phyloP scores from a whole-genome alignment of 1,140 invertebrate genomes.

The Coboldia fuscipes region DNA sequence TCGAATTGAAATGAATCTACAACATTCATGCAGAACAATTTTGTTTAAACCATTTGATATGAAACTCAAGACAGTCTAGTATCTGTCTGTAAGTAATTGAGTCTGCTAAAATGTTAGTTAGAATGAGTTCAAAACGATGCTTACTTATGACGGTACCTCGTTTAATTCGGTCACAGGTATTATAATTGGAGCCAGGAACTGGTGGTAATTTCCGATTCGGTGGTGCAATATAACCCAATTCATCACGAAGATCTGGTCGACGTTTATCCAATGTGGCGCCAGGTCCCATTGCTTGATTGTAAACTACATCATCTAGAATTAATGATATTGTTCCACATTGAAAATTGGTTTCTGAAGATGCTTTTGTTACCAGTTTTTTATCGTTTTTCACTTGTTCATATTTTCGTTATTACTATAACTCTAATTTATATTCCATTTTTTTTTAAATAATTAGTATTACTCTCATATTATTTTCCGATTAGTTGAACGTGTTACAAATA shows the following conservation, averaged over 20 bases:
- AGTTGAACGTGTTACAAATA: too few species aligned
- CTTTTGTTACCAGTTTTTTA: constrained; percentile 13
- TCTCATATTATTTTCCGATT: too few species aligned
- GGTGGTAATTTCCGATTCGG: constrained; percentile 78
- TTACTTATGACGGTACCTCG: constrained; percentile 77
- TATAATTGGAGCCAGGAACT: constrained; percentile 78
- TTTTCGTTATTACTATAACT: constrained; percentile 1
- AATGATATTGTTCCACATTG: constrained; percentile 22
- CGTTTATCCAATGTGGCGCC: constrained; percentile 68
- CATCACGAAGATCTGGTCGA: constrained; percentile 60
- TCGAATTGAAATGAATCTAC: too few species aligned
- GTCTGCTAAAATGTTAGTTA: too few species aligned
- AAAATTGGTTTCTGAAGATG: constrained; percentile 20
- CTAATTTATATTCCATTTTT: not conserved
- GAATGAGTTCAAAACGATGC: constrained; percentile 22
- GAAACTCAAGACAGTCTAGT: too few species aligned
- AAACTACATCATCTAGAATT: constrained; percentile 65
- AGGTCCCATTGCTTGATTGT: constrained; percentile 52
- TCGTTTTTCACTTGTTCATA: not conserved
- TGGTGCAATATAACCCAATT: constrained; percentile 78
- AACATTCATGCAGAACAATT: too few species aligned
- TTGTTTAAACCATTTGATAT: too few species aligned
- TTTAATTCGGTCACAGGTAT: constrained; percentile 82
- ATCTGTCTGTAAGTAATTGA: too few species aligned
- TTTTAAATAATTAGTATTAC: too few species aligned